phyloP scores from a whole-genome alignment of 2,797 vertebrate genomes.

The Phrynocephalus vlangalii region DNA sequence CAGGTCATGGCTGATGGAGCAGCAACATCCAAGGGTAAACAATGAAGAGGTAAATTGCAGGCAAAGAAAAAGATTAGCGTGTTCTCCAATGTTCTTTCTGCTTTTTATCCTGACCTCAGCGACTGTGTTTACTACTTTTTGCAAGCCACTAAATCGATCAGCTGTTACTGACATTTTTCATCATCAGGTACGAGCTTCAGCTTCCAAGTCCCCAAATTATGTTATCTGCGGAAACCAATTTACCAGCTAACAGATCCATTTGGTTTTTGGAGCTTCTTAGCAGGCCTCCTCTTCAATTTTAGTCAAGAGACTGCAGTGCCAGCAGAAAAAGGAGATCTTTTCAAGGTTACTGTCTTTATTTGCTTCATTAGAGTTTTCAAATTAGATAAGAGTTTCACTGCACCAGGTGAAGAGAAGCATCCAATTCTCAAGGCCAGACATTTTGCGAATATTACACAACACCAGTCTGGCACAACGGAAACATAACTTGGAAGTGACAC shows the following conservation, averaged over 20 bases:
- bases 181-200: constrained; percentile 12
- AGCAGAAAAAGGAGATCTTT: constrained; percentile 40
- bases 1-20: background rate
- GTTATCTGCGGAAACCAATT: constrained; percentile 44
- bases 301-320: constrained; percentile 39
- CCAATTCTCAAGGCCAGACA: constrained; percentile 13
- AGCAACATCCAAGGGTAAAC: background rate
- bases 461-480: fast-evolving
- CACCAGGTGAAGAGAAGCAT: constrained; percentile 42
- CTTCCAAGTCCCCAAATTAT: constrained; percentile 41
- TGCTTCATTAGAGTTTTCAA: constrained; percentile 47
- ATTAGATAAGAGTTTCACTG: constrained; percentile 38
- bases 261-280: constrained; percentile 27
- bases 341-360: constrained; percentile 53
- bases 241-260: constrained; percentile 49
- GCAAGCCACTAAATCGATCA: constrained; percentile 22
- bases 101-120: constrained; percentile 6
- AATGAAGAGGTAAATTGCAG: background rate
- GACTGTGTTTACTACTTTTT: background rate
- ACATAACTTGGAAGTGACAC: background rate
- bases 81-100: background rate
- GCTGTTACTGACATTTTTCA: constrained; percentile 26
- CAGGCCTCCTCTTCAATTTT: constrained; percentile 36
- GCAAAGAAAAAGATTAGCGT: background rate
- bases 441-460: background rate